phyloP scores from a whole-genome alignment of 2,113 vertebrate genomes.

The Chroicocephalus ridibundus region DNA sequence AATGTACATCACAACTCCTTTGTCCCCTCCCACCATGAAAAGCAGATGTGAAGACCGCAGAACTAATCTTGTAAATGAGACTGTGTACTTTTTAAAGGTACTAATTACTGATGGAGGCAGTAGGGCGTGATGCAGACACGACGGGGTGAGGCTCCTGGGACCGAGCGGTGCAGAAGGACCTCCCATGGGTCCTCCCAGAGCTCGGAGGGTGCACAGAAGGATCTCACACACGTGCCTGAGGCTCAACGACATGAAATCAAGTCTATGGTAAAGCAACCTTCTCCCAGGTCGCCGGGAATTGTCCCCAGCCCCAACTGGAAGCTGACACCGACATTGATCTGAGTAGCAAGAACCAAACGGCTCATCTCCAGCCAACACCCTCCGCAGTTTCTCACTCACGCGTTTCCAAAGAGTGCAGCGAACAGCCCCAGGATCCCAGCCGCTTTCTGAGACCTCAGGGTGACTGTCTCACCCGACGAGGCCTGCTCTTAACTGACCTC shows the following conservation, averaged over 20 bases:
- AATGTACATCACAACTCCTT: background rate
- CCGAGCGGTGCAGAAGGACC: background rate
- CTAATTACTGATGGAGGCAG: background rate
- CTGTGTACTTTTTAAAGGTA: background rate
- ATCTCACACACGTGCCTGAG: background rate
- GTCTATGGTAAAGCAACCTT: background rate
- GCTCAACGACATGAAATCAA: background rate
- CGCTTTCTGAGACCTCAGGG: accelerated
- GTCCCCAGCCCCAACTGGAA: background rate
- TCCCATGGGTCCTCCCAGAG: too few species aligned
- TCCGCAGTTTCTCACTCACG: background rate
- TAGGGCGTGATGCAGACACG: background rate
- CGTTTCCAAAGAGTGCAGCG: background rate
- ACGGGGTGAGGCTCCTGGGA: background rate
- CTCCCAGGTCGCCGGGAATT: background rate
- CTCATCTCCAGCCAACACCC: background rate
- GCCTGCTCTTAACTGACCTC: background rate
- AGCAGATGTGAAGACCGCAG: background rate
- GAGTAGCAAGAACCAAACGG: background rate
- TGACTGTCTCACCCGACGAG: background rate
- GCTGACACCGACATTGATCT: background rate
- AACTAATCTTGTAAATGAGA: background rate
- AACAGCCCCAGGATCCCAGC: background rate
- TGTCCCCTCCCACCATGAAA: background rate
- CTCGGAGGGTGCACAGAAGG: background rate